Base-by-base conservation (phyloP, 2,888 invertebrate species). In the Pterostichus madidus region DNA sequence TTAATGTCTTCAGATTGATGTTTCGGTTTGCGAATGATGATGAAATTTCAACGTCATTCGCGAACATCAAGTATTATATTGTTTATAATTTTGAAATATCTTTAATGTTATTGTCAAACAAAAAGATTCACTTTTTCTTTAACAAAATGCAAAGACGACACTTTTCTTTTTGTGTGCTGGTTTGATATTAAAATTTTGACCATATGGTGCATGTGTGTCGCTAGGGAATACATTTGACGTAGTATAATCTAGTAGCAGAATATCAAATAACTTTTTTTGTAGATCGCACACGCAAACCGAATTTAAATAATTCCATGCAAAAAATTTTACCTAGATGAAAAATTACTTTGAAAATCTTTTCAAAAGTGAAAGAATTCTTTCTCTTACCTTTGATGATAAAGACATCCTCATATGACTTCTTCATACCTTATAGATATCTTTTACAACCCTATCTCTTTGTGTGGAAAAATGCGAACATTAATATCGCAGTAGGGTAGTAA, bases 231-330 rank as follows among this genome's bases (percentile, higher is more conserved):
- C 59, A 7, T 59, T 59, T 59, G 59, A 59, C 31, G 59, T 59
- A 17, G 59, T 59, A 59, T 56, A 56, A 56, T 59, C 17, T 59
- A 59, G 59, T 59, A 24, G 24, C 24, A 39, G 59, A 59, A 59
- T 59, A 59, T 24, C 8, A 59, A 59, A 59, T 59, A 8, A 24
- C 10, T 11, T 31, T 24, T 4, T 24, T 39, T 39, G 39, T 39
- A 39, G 39, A 8, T 39, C 39, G 8, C 39, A 8, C 6, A 39
- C 39, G 5, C 6, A 39, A 39, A 39, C 39, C 7, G 8, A 39
- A 7, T 39, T 39, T 7, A 3, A 39, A 39, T 39, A 39, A 1
- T 39, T 7, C 8, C 24, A 24, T 39, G 39, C 7, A 39, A 39
- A 35, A 35, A 39, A 24, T 24, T 24, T 24, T 24, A 24, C 24